Base-by-base conservation (phyloP, 2,888 invertebrate species). In the Cheilosia variabilis region DNA sequence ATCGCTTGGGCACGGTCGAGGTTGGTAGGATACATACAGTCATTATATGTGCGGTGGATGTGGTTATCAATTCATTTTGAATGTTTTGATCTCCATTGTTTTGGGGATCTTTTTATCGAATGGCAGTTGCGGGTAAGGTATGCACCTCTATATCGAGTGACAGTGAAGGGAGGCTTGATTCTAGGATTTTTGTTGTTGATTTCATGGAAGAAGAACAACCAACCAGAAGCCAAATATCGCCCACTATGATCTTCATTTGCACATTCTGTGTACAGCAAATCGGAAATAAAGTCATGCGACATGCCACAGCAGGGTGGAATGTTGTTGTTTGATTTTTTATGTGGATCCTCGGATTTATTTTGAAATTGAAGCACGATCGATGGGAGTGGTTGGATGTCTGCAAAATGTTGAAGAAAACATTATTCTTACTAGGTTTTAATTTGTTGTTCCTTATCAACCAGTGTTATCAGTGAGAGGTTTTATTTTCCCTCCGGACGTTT, bases 71-170 rank as follows among this genome's bases (percentile, higher is more conserved):
- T 81, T 86, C 86, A 72, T 77, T 86, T 81, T 86, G 81, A 81
- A 86, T 86, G 80, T 86, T 86, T 81, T 80, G 80, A 86, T 86
- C 86, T 81, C 72, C 68, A 86, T 86, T 86, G 86, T 86, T 72
- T 86, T 86, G 50, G 58, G 52, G 68, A 86, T 86, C 80, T 86
- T 68, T 79, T 72, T 72, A 77, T 83, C 78, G 66, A 66, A 62
- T 71, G 72, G 53, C 47, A 41, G 50, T 43, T 34, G 34, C 10
- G 1, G 34, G 34, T 10, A 34, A 13, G 37, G 45, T 73, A 13
- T 55, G 55, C 31, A 50, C 27, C 43, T 65, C 69, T 69, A 60
- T 69, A 60, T 69, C n/a, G 58, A 58, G 58, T 41, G 72, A 62
- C 31, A 31, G 63, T 52, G 66, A 76, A 45, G 41, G 31, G 43